These are phyloP conservation scores for Schizopygopsis malacanthus DNA, from an alignment of 2,797 vertebrate genomes.

Conservation along the genomic window DNA sequence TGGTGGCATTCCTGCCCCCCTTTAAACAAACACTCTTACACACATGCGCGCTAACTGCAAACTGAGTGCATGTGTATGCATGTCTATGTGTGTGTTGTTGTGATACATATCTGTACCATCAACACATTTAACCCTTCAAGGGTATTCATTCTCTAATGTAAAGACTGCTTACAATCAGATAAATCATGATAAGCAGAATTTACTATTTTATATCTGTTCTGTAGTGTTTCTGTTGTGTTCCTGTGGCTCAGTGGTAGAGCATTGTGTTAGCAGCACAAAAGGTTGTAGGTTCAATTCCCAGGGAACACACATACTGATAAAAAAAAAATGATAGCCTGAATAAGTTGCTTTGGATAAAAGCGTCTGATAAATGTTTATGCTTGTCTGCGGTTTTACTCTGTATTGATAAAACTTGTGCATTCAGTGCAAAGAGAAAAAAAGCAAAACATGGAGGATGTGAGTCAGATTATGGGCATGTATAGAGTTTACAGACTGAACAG, in stretches of 20 bases:
- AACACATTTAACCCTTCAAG: conserved; percentile 17
- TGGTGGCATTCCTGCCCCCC: neutral
- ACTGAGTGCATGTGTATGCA: conserved; percentile 6
- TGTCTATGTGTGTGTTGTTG: conserved; percentile 37
- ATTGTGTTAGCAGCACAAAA: too few relatives aligned
- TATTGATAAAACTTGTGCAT: neutral
- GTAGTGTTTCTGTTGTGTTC: too few relatives aligned
- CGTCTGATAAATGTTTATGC: neutral
- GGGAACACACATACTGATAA: too few relatives aligned
- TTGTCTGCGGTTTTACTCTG: neutral
- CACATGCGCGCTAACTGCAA: conserved; percentile 1
- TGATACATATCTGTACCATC: neutral
- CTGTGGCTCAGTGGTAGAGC: too few relatives aligned
- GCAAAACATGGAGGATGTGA: neutral
- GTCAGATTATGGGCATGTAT: neutral
- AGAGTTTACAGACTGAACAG: neutral
- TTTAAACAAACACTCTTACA: conserved; percentile 18
- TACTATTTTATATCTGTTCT: neutral
- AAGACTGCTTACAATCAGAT: conserved; percentile 8
- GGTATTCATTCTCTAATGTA: neutral
- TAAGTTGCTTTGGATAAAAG: too few relatives aligned
- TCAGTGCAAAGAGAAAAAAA: conserved; percentile 6
- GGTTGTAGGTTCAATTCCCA: too few relatives aligned
- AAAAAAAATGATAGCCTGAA: too few relatives aligned
- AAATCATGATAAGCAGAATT: neutral